A percentile compares a stretch with the other conserved stretches of the same genome.
Conservation (phyloP, 2,888 invertebrate species). For the Prosapia bicincta region DNA sequence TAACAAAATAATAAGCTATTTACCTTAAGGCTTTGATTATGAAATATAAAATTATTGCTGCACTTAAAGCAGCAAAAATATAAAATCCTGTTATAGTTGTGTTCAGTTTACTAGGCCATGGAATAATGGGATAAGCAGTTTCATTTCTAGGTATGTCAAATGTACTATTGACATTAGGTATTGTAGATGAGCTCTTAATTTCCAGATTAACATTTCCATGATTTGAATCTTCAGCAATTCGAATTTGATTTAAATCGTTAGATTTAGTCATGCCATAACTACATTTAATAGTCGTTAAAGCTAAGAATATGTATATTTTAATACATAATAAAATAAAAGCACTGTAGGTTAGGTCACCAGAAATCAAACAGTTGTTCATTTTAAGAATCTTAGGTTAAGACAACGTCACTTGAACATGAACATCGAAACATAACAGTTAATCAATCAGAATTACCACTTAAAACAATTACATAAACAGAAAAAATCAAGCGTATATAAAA, state of each 20-base stretch:
- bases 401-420: neutral
- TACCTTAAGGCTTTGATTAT: conserved; percentile 26
- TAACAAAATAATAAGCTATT: too few species aligned
- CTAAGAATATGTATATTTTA: neutral
- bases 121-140: neutral
- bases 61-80: conserved; percentile 26
- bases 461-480: too few species aligned
- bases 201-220: neutral
- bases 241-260: neutral
- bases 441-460: too few species aligned
- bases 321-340: neutral
- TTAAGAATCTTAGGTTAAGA: neutral
- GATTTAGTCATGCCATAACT: neutral
- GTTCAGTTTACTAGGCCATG: neutral
- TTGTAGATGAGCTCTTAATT: neutral
- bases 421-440: too few species aligned
- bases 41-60: conserved; percentile 21
- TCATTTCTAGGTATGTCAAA: neutral
- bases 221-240: neutral
- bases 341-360: neutral
- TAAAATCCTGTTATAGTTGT: conserved; percentile 30
- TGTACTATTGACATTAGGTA: neutral
- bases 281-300: neutral
- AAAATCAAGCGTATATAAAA: too few species aligned
- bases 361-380: neutral